Evolutionary conservation across 2,797 vertebrate genomes (phyloP).

Genomic region (Aphelocoma californica): DNA sequence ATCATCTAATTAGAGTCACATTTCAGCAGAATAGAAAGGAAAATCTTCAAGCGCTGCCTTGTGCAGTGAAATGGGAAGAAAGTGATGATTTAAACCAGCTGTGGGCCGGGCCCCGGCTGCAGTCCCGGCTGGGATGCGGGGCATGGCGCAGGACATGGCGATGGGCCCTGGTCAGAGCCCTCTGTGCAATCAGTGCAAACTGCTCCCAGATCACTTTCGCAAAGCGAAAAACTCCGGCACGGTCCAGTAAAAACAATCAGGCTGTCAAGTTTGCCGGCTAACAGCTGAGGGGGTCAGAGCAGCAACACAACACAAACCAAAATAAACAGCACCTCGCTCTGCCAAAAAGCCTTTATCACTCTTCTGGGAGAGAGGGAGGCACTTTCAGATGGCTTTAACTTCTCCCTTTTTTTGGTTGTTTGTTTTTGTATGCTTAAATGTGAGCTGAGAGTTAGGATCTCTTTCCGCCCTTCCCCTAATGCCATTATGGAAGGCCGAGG

Average conservation of each 20-base stretch:
- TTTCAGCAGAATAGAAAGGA: constrained; percentile 75
- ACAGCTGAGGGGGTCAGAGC: constrained; percentile 79
- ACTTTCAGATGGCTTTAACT: constrained; percentile 74
- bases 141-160: not conserved
- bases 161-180: constrained; percentile 44
- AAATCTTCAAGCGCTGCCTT: constrained; percentile 60
- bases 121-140: not conserved
- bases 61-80: constrained; percentile 66
- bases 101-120: not conserved
- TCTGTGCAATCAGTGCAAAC: constrained; percentile 61
- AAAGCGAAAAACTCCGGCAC: not conserved
- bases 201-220: constrained; percentile 60
- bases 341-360: constrained; percentile 72
- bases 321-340: constrained; percentile 72
- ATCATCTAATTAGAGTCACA: constrained; percentile 81
- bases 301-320: constrained; percentile 77
- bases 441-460: constrained; percentile 19
- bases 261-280: constrained; percentile 73
- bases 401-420: constrained; percentile 57
- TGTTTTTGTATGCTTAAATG: constrained; percentile 45
- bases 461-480: constrained; percentile 11
- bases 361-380: constrained; percentile 71
- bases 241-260: constrained; percentile 75
- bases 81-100: constrained; percentile 72
- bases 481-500: not conserved